Evolutionary conservation across 2,113 vertebrate species (phyloP), one percentile per base, ranked within the genome.

Genomic region (Speoplatyrhinus poulsoni): DNA sequence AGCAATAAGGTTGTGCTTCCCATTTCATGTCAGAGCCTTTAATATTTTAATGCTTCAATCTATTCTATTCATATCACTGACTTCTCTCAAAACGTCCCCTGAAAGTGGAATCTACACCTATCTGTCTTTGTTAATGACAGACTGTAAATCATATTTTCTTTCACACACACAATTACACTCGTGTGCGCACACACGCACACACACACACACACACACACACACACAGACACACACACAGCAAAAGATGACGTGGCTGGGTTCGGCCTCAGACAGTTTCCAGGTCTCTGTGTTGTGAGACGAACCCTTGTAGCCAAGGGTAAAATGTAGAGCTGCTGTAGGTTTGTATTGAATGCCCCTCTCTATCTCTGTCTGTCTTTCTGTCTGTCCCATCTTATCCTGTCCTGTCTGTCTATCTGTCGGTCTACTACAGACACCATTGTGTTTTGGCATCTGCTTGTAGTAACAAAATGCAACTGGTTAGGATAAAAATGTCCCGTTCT

Each of bases 201-300:
- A 41, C 36, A 41, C 36, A 41, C 36, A 41, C 36, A 41, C 36
- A 6, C 36, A 6, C 69, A 65, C 63, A 46, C 15, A 70, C 64
- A 6, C 36, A 6, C 69, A 65, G 61, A 46, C 15, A 70, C 64
- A 54, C 19, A 19, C 19, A 71, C 58, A 26, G 64, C 1, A 65
- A 88, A 2, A 26, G 26, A 79, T 91, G 90, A 93, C 87, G 92
- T 92, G 91, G 92, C 92, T 86, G 62, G 19, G 55, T 70, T 17
- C 52, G 78, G 66, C 74, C 57, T 9, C 36, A 81, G 80, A 80
- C 54, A 26, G 68, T 70, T 76, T 81, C 65, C 68, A 69, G 33
- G 52, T 41, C 69, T 64, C 36, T 63, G 8, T 73, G 59, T 70
- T 87, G 62, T 75, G 82, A 50, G 65, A 67, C 75, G 73, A 62